Conservation (phyloP, 2,888 invertebrate species). For the Parnassius glacialis region DNA sequence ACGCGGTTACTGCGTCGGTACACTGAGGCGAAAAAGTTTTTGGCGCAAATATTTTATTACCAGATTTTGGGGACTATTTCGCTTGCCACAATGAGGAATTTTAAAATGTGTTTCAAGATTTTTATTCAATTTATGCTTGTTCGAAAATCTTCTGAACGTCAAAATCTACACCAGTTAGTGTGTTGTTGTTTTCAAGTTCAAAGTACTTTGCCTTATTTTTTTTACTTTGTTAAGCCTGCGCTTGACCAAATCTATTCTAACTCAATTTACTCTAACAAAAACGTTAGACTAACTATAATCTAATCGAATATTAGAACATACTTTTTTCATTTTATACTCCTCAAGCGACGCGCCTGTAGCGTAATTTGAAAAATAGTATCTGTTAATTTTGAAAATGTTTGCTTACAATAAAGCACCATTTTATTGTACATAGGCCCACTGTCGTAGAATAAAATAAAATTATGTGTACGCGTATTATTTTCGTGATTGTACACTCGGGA, state of each 20-base stretch:
- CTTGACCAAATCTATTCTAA: too few species aligned
- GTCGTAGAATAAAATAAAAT: background rate
- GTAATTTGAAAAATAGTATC: too few species aligned
- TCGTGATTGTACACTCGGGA: constrained; percentile 34
- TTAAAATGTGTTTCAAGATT: too few species aligned
- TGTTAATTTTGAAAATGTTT: too few species aligned
- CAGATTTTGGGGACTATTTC: background rate
- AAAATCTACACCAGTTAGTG: too few species aligned
- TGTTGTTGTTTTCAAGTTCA: background rate
- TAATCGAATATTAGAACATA: background rate
- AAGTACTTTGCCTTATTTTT: background rate
- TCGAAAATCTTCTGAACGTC: too few species aligned
- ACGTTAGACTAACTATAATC: background rate
- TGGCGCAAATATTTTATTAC: background rate
- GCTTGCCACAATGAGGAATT: too few species aligned
- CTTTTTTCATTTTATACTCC: background rate
- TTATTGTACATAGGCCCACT: too few species aligned
- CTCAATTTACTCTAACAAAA: background rate
- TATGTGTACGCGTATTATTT: constrained; percentile 9
- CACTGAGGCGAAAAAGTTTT: constrained; percentile 27
- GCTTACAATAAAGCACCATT: too few species aligned
- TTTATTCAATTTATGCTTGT: too few species aligned
- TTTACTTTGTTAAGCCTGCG: too few species aligned
- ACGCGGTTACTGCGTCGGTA: constrained; percentile 48
- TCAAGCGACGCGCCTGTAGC: too few species aligned